Percentiles rank a stretch among this genome's conserved stretches.
Conservation (phyloP, 2,797 vertebrate species). For the Pipistrellus nathusii region DNA sequence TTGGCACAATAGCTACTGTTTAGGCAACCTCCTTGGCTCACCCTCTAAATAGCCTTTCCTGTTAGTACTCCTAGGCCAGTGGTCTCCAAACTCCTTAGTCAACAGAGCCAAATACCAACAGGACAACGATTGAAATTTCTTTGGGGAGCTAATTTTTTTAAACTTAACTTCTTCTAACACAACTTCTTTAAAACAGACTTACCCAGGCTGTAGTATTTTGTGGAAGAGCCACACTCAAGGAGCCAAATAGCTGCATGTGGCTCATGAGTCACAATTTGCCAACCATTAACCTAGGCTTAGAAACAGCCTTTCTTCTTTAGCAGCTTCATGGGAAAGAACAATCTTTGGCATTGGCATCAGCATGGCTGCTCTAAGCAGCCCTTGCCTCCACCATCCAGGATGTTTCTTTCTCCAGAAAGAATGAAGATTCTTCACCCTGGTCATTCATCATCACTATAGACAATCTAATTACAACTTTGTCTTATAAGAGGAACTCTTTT, state of each 20-base stretch:
- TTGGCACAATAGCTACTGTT: not conserved
- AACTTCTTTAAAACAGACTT: no score
- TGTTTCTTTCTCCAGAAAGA: slow-evolving; percentile 74
- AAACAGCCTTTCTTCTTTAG: slow-evolving; percentile 9
- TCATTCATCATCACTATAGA: slow-evolving; percentile 86
- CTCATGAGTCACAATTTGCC: no score
- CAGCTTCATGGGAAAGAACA: not conserved
- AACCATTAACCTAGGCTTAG: not conserved
- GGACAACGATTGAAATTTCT: no score
- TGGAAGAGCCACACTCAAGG: no score
- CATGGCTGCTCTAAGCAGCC: slow-evolving; percentile 17
- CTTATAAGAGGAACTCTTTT: slow-evolving; percentile 88
- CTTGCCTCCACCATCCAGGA: slow-evolving; percentile 63
- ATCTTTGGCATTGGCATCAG: not conserved
- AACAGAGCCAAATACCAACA: no score
- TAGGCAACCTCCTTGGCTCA: slow-evolving; percentile 35
- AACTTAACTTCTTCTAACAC: no score
- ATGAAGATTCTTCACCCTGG: slow-evolving; percentile 82
- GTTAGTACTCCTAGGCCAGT: not conserved
- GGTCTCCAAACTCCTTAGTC: no score
- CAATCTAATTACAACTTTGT: slow-evolving; percentile 89
- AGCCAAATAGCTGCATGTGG: no score
- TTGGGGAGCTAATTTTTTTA: no score
- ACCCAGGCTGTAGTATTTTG: no score
- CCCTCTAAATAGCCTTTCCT: slow-evolving; percentile 19